A percentile compares a stretch with the other conserved stretches of the same genome.
These are phyloP conservation scores for Tachystola acroxantha DNA, from an alignment of 2,888 invertebrate genomes.

Conservation along the genomic window DNA sequence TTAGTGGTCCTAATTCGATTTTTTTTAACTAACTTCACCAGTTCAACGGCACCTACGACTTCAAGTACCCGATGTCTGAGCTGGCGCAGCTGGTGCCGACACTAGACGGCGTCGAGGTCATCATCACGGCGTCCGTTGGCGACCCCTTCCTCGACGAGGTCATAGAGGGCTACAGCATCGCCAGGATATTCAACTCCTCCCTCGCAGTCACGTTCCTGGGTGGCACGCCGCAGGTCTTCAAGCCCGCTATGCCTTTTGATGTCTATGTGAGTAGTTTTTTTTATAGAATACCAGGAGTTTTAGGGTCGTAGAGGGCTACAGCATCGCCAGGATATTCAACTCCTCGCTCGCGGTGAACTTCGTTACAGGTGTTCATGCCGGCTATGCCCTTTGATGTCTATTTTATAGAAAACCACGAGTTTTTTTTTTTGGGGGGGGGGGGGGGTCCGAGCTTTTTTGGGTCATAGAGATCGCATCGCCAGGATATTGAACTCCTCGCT, in stretches of 20 bases:
- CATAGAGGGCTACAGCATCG: slow-evolving; percentile 91
- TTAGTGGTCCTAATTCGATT: too few relatives aligned
- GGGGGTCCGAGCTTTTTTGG: too few relatives aligned
- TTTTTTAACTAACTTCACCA: too few relatives aligned
- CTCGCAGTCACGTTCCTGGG: slow-evolving; percentile 91
- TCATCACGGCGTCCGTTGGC: slow-evolving; percentile 91
- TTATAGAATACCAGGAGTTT: too few relatives aligned
- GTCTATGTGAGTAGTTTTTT: slow-evolving; percentile 82
- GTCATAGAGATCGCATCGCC: slow-evolving; percentile 90
- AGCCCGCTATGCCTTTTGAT: slow-evolving; percentile 95
- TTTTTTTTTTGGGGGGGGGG: too few relatives aligned
- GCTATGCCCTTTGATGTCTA: slow-evolving; percentile 93
- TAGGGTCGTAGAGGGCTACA: slow-evolving; percentile 90
- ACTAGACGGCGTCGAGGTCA: slow-evolving; percentile 88
- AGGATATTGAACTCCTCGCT: slow-evolving; percentile 92
- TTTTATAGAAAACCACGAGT: too few relatives aligned
- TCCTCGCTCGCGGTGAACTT: slow-evolving; percentile 90
- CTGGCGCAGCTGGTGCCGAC: slow-evolving; percentile 81
- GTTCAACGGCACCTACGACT: slow-evolving; percentile 94
- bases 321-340: slow-evolving; percentile 91
- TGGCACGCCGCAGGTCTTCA: slow-evolving; percentile 95
- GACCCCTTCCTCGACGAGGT: slow-evolving; percentile 91
- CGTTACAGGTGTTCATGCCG: slow-evolving; percentile 96
- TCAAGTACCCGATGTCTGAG: slow-evolving; percentile 91
- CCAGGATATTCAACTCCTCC: slow-evolving; percentile 92